These are phyloP conservation scores for Engraulis encrasicolus DNA, from an alignment of 2,113 vertebrate genomes.

Conservation along the genomic window DNA sequence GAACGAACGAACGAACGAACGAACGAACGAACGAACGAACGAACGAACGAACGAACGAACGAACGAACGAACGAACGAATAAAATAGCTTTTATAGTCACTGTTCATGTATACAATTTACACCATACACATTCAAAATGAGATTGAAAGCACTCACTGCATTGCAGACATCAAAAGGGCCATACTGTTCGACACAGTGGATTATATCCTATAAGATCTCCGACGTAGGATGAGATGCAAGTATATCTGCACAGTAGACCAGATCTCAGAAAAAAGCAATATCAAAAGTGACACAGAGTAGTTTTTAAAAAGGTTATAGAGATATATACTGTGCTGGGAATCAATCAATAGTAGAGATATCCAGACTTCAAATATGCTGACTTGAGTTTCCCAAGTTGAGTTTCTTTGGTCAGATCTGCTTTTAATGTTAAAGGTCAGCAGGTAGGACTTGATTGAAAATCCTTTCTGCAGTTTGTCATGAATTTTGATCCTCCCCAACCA, in stretches of 20 bases:
- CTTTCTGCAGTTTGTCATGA: neutral
- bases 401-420: neutral
- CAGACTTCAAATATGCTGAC: neutral
- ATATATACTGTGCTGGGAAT: neutral
- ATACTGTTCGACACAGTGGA: no score
- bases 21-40: no score
- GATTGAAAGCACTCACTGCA: no score
- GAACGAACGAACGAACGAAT: no score
- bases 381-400: neutral
- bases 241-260: neutral
- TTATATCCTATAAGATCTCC: neutral
- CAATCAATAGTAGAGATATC: neutral
- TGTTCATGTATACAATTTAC: no score
- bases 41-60: no score
- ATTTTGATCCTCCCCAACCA: neutral
- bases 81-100: no score
- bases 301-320: constrained; percentile 16
- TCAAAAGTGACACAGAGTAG: neutral
- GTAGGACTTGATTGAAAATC: neutral
- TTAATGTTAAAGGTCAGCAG: neutral
- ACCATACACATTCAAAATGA: no score
- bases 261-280: constrained; percentile 4
- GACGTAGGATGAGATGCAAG: neutral
- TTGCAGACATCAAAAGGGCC: no score
- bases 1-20: no score